Evolutionary conservation across 2,888 invertebrate genomes (phyloP), one percentile per base, ranked within the genome.

Genomic region (Harpalus rufipes): DNA sequence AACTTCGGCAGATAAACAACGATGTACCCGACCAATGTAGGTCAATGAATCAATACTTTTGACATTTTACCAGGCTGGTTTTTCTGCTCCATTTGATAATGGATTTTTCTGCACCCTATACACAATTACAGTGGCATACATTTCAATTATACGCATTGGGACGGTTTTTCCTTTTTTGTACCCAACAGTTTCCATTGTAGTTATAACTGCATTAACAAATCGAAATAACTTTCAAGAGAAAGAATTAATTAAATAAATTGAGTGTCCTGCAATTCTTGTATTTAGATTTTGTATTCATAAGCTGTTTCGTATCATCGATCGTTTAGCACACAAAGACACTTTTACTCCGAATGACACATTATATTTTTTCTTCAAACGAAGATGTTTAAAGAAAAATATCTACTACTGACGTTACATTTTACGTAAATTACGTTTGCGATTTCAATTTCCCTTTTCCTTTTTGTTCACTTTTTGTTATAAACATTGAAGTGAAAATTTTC

Each of bases 31-130:
- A 39, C 14, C 44, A 21, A 74, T 74, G 72, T 74, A 74, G 72
- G 72, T 41, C 72, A 58, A 18, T 56, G 78, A 78, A 78, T 78
- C 78, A 78, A 78, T 78, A 78, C 78, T 78, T 78, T 78, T 78
- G 78, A 78, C 58, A 78, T 78, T 78, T 78, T 56, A 78, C 58
- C 78, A 14, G 32, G 32, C 76, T 44, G 32, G 14, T 74, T 44
- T 74, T 18, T 44, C 25, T 44, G 44, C 4, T 74, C 44, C 44
- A 44, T 68, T 68, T 68, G 63, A 7, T 63, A 25, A 63, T 63
- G 63, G 12, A 63, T n/a, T 12, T 14, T n/a, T 32, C 39, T 39
- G 7, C 39, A 39, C 68, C 68, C 68, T 14, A 59, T 59, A 25
- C 18, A 21, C 63, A 21, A 21, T 63, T 63, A 59, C 16, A 59